phyloP scores from a whole-genome alignment of 1,140 invertebrate species.

The Belonocnema kinseyi region DNA sequence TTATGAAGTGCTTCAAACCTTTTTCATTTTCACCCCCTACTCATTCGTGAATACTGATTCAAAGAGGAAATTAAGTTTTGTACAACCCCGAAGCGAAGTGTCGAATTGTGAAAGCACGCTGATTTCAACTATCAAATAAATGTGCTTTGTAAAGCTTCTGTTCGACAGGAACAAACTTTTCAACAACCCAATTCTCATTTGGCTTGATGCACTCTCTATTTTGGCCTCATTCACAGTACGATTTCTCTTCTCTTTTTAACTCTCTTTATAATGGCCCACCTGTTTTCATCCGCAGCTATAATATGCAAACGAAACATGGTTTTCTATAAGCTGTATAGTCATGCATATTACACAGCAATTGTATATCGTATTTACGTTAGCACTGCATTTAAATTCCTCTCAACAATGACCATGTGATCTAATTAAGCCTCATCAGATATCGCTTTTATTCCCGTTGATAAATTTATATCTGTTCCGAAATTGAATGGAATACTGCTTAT shows the following conservation, averaged over 20 bases:
- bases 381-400: background rate
- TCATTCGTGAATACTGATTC: conserved; percentile 23
- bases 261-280: conserved; percentile 65
- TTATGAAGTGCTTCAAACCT: background rate
- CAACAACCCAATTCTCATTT: conserved; percentile 47
- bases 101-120: conserved; percentile 13
- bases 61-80: conserved; percentile 15
- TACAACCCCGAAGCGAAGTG: background rate
- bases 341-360: conserved; percentile 27
- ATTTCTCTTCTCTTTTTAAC: conserved; percentile 32
- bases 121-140: conserved; percentile 9
- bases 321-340: conserved; percentile 32
- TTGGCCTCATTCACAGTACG: conserved; percentile 16
- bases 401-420: background rate
- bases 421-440: background rate
- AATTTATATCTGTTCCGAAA: too few species aligned
- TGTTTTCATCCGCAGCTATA: conserved; percentile 56
- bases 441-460: too few species aligned
- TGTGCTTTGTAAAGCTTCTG: conserved; percentile 12
- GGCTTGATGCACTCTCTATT: conserved; percentile 36
- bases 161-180: conserved; percentile 48
- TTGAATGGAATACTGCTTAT: too few species aligned
- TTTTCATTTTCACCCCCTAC: background rate
- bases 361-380: background rate
- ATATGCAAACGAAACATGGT: conserved; percentile 43